Base-by-base conservation (phyloP, 1,140 invertebrate species). In the Zaprionus camerounensis region DNA sequence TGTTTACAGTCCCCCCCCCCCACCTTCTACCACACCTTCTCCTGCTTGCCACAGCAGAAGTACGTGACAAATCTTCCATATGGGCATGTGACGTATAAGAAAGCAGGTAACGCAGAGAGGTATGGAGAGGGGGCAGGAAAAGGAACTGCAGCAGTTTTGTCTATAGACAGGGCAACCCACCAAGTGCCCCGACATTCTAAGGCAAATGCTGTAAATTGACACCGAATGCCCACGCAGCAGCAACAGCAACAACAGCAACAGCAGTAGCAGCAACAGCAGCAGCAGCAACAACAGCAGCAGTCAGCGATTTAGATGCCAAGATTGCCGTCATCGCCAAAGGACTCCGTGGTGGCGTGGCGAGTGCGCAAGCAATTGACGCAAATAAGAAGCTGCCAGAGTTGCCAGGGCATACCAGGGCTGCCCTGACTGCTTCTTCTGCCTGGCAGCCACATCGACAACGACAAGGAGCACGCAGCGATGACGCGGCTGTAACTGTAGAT, bases 321-420 rank as follows among this genome's bases (percentile, higher is more conserved):
- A 51, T 62, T 69, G 71, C 26, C 46, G 68, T 65, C 73, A 76
- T 65, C 28, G 58, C 59, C 55, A 64, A 26, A 24, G 36, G 44
- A 41, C 11, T 57, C 34, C 5, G 31, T 51, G 36, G 26, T 68
- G 64, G 24, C 28, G 26, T 13, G 15, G 46, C 15, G 78, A 88
- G 73, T 88, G 74, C 80, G 78, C 84, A 87, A 83, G 83, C 83
- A 87, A 87, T 87, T 87, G 84, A 87, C 84, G 84, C 81, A 87
- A 87, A 81, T 88, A 87, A 87, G 71, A 68, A 81, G 78, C 84
- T 78, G 41, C 41, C n/a, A 17, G 41, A 15, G 41, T 13, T n/a
- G 41, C 41, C 41, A n/a, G 41, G 5, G 41, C 38, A 3, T 15
- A 5, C 38, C n/a, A n/a, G 41, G 77, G 73, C 80, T 82, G 79